A percentile compares a stretch with the other conserved stretches of the same genome.
These are phyloP conservation scores for Cosmopolites sordidus DNA, from an alignment of 2,888 invertebrate species.

Conservation along the genomic window DNA sequence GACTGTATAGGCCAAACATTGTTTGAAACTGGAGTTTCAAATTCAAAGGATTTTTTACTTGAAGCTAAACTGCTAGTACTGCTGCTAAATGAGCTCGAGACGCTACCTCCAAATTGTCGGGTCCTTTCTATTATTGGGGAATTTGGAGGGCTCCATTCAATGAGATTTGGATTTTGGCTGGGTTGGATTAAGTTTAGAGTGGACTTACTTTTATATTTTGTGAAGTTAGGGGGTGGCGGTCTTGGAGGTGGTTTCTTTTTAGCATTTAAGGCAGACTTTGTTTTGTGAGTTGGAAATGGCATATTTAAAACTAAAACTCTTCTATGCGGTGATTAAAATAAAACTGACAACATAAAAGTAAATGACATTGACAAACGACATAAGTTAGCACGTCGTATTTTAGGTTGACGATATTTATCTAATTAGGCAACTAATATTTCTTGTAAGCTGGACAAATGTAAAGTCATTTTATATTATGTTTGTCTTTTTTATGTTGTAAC, in stretches of 20 bases:
- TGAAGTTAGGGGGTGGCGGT: slow-evolving; percentile 63
- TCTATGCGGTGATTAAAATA: no score
- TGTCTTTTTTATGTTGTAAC: no score
- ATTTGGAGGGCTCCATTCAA: slow-evolving; percentile 53
- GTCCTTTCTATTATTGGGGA: slow-evolving; percentile 44
- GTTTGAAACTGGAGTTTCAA: slow-evolving; percentile 51
- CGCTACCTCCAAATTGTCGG: slow-evolving; percentile 42
- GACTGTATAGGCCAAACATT: slow-evolving; percentile 25
- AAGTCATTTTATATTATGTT: no score
- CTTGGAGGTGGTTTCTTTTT: slow-evolving; percentile 70
- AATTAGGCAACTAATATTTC: no score
- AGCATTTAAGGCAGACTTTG: slow-evolving; percentile 29
- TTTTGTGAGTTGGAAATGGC: slow-evolving; percentile 29
- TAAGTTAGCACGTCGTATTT: no score
- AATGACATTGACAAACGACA: no score
- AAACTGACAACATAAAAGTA: no score
- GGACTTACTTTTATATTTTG: slow-evolving; percentile 43
- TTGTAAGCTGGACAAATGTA: no score
- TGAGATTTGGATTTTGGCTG: slow-evolving; percentile 44
- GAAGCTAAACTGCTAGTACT: slow-evolving; percentile 55
- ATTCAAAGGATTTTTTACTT: slow-evolving; percentile 80
- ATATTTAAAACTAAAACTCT: slow-evolving; percentile 10
- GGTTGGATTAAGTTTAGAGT: slow-evolving; percentile 40
- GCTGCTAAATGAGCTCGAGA: slow-evolving; percentile 46
- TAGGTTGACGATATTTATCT: no score